These are phyloP conservation scores for Pangasius mekongensis DNA, from an alignment of 2,797 vertebrate genomes.

Conservation along the genomic window DNA sequence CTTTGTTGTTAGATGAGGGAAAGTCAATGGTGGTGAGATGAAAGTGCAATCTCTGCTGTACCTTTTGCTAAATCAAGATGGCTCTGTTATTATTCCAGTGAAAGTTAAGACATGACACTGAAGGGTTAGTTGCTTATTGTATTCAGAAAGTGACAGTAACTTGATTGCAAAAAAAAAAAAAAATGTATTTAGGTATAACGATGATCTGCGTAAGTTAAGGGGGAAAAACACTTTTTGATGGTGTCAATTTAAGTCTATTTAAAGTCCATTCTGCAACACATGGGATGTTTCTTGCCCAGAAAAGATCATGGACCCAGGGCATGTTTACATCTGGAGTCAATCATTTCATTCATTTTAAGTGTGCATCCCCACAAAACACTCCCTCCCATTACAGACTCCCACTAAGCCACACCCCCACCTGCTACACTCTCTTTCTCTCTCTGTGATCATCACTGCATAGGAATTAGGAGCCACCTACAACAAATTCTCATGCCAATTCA, in stretches of 20 bases:
- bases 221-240: background rate
- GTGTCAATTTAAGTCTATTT: background rate
- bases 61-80: background rate
- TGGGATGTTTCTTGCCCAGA: background rate
- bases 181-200: background rate
- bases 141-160: background rate
- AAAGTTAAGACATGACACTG: background rate
- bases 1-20: slow-evolving; percentile 8
- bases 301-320: background rate
- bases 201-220: background rate
- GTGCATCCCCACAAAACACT: background rate
- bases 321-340: background rate
- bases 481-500: background rate
- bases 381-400: background rate
- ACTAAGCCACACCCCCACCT: background rate
- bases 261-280: background rate
- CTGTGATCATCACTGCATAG: background rate
- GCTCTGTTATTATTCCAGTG: background rate
- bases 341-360: slow-evolving; percentile 1
- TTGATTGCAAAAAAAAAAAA: background rate
- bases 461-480: background rate
- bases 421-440: background rate
- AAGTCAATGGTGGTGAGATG: background rate
- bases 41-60: slow-evolving; percentile 4
- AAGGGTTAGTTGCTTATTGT: background rate